Base-by-base conservation (phyloP, 2,797 vertebrate genomes). In the Cuculus canorus region DNA sequence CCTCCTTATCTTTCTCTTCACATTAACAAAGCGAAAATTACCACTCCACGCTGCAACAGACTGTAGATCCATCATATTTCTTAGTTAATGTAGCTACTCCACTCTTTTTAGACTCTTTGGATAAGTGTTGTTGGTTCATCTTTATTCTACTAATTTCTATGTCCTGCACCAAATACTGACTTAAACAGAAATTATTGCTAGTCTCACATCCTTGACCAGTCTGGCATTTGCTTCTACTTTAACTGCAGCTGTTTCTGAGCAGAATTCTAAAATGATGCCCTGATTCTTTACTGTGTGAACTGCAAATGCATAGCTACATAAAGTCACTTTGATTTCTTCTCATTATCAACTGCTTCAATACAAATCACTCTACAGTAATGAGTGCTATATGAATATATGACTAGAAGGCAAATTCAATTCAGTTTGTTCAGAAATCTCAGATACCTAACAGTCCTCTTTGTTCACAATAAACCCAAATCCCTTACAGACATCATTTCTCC, bases 221-320 rank as follows among this genome's bases (percentile, higher is more conserved):
- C 3, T 0, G 52, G 32, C 30, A 17, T 39, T 59, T 52, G 9
- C 30, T 82, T 86, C 71, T 32, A 22, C 23, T 86, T 88, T 23
- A 32, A 48, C 3, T 33, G 45, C 61, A 78, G 37, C 69, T 41
- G 27, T 25, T 88, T 61, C 66, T 19, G 18, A 68, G 54, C 45
- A 78, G 13, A 86, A 53, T 8, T 76, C 32, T 27, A 65, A 71
- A 86, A 33, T 0, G 6, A 37, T 0, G 7, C 30, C 45, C 72
- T 27, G 86, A 82, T 30, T 11, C 8, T 45, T 45, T 8, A 13
- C n/a, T 28, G 27, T 2, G 18, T 14, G 50, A 75, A 35, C 28
- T 19, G 35, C 0, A 0, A 85, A 32, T 3, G 0, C 1, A 0
- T 11, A 82, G 32, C 30, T 37, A 24, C 1, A 2, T 3, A 18